A percentile compares a stretch with the other conserved stretches of the same genome.
phyloP scores from a whole-genome alignment of 2,888 invertebrate species.

The Noctua janthe region DNA sequence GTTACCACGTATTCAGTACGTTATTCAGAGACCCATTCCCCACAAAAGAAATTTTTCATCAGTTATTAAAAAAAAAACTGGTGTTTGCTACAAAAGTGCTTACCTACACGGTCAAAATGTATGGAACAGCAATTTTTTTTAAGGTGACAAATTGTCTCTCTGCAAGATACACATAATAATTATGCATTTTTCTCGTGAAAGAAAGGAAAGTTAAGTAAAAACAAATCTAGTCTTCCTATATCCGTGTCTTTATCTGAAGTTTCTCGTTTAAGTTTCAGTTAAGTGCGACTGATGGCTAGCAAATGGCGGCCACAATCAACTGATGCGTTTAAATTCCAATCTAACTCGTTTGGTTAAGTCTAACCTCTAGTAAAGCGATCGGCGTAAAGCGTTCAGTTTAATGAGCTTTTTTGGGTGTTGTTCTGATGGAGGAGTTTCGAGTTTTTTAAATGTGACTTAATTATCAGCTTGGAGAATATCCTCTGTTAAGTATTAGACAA shows the following conservation, averaged over 20 bases:
- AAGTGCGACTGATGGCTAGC: constrained; percentile 73
- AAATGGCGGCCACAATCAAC: constrained; percentile 73
- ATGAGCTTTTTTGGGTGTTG: constrained; percentile 13
- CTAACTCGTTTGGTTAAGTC: constrained; percentile 63
- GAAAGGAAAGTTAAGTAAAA: background rate
- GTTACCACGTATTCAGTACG: no score
- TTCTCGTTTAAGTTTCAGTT: constrained; percentile 66
- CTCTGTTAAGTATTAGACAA: background rate
- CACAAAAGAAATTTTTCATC: no score
- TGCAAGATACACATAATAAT: background rate
- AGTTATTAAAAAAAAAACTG: no score
- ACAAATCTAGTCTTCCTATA: constrained; percentile 9
- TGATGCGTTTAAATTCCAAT: constrained; percentile 72
- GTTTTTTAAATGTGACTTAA: background rate
- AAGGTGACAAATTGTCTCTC: background rate
- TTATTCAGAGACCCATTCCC: no score
- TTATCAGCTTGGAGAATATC: background rate
- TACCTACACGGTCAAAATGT: no score
- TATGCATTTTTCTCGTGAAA: background rate
- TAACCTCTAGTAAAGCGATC: constrained; percentile 33
- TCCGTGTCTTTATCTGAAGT: constrained; percentile 37
- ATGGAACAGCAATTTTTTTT: no score
- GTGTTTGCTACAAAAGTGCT: no score
- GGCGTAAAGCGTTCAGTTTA: constrained; percentile 9
- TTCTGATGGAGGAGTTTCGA: no score